Percentiles rank a stretch among this genome's conserved stretches.
These are phyloP conservation scores for Arrhamphus sclerolepis DNA, from an alignment of 2,797 vertebrate genomes.

Conservation along the genomic window DNA sequence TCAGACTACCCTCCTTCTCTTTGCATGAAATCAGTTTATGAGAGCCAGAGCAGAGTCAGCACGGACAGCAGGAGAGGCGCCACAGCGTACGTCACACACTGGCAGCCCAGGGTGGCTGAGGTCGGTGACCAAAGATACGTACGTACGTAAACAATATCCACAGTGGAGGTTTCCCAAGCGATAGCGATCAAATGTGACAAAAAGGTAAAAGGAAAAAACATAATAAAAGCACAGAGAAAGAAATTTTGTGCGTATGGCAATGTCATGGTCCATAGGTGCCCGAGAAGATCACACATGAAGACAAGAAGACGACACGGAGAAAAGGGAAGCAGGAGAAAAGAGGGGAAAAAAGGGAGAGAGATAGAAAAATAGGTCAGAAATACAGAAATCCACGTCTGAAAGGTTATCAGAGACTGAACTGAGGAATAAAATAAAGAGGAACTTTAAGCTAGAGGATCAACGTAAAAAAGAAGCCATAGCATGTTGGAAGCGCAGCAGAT, in stretches of 20 bases:
- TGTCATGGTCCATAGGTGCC: constrained; percentile 88
- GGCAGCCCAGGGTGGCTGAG: constrained; percentile 92
- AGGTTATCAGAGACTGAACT: constrained; percentile 82
- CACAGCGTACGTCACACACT: constrained; percentile 86
- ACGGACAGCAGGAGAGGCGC: constrained; percentile 89
- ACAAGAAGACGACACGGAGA: constrained; percentile 71
- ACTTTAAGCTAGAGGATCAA: constrained; percentile 78
- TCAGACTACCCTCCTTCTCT: constrained; percentile 73
- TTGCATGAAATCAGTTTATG: constrained; percentile 83
- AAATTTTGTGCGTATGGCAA: constrained; percentile 71
- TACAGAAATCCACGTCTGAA: constrained; percentile 88
- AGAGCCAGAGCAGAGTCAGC: constrained; percentile 91
- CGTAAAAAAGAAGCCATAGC: constrained; percentile 69
- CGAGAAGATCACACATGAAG: constrained; percentile 86
- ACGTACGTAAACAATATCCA: constrained; percentile 24
- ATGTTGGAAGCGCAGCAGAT: constrained; percentile 80
- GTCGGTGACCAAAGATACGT: constrained; percentile 36
- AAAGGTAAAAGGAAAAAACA: constrained; percentile 19
- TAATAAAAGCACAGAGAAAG: constrained; percentile 41
- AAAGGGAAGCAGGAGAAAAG: constrained; percentile 71
- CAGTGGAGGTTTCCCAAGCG: constrained; percentile 19
- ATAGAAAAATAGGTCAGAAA: constrained; percentile 96
- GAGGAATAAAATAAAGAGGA: constrained; percentile 62
- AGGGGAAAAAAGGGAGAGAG: constrained; percentile 82
- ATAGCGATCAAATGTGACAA: constrained; percentile 40